A percentile compares a stretch with the other conserved stretches of the same genome.
These are phyloP conservation scores for Lepeophtheirus nordmannii DNA, from an alignment of 2,888 invertebrate genomes.

Conservation along the genomic window DNA sequence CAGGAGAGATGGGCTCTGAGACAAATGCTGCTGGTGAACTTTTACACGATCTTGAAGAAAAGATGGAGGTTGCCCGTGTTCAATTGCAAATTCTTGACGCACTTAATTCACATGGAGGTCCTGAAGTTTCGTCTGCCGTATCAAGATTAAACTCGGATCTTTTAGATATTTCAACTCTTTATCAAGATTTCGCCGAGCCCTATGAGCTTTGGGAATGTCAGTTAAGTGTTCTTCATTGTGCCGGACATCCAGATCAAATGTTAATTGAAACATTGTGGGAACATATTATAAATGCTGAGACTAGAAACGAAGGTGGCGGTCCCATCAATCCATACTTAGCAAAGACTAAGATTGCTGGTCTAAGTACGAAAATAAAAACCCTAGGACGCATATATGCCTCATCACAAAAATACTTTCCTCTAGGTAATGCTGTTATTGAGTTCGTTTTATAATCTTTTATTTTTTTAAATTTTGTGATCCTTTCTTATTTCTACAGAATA, in stretches of 20 bases:
- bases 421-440: conserved; percentile 42
- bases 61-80: conserved; percentile 73
- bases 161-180: conserved; percentile 67
- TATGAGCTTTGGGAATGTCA: conserved; percentile 83
- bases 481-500: conserved; percentile 27
- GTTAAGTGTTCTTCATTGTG: conserved; percentile 82
- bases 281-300: conserved; percentile 31
- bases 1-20: conserved; percentile 48
- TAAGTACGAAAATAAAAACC: conserved; percentile 49
- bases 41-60: conserved; percentile 76
- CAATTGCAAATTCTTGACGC: conserved; percentile 51
- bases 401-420: conserved; percentile 71
- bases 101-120: conserved; percentile 39
- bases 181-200: conserved; percentile 64
- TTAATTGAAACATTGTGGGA: conserved; percentile 52
- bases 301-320: conserved; percentile 15
- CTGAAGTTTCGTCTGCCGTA: conserved; percentile 37
- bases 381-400: conserved; percentile 61
- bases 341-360: conserved; percentile 37
- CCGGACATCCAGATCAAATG: conserved; percentile 72
- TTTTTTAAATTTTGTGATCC: not conserved
- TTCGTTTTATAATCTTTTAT: conserved; percentile 10
- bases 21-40: conserved; percentile 51
- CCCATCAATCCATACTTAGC: conserved; percentile 12
- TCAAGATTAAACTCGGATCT: conserved; percentile 60